Percentiles rank a stretch among this genome's conserved stretches.
Evolutionary conservation across 1,140 invertebrate genomes (phyloP).

Genomic region (Drosophila ananassae): DNA sequence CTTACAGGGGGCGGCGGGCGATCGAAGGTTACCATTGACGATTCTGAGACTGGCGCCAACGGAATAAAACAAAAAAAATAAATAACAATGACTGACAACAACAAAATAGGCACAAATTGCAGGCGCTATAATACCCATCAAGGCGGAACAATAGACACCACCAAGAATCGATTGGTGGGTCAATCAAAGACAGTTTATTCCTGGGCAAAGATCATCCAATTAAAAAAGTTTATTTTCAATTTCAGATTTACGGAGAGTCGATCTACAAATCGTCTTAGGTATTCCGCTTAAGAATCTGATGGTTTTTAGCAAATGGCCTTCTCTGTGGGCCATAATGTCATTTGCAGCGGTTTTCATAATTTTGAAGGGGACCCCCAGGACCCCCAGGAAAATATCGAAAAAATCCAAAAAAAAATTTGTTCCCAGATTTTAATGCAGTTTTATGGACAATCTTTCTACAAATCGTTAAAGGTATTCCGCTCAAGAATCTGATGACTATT

Average conservation of each 20-base stretch:
- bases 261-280: too few relatives aligned
- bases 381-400: too few relatives aligned
- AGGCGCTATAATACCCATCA: conserved; percentile 41
- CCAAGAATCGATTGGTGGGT: conserved; percentile 6
- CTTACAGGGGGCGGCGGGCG: not conserved
- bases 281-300: too few relatives aligned
- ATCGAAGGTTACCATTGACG: conserved; percentile 42
- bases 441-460: not conserved
- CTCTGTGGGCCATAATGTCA: too few relatives aligned
- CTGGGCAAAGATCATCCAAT: not conserved
- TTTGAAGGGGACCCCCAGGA: too few relatives aligned
- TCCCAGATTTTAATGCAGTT: not conserved
- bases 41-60: conserved; percentile 59
- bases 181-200: conserved; percentile 8
- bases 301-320: too few relatives aligned
- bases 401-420: not conserved
- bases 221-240: not conserved
- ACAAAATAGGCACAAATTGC: conserved; percentile 59
- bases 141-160: conserved; percentile 14
- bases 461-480: not conserved
- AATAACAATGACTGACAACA: conserved; percentile 45
- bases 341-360: too few relatives aligned
- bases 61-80: conserved; percentile 39
- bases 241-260: too few relatives aligned
- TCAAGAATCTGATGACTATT: not conserved